Conservation (phyloP, 2,797 vertebrate species). For the Melanotaenia pygmaea region DNA sequence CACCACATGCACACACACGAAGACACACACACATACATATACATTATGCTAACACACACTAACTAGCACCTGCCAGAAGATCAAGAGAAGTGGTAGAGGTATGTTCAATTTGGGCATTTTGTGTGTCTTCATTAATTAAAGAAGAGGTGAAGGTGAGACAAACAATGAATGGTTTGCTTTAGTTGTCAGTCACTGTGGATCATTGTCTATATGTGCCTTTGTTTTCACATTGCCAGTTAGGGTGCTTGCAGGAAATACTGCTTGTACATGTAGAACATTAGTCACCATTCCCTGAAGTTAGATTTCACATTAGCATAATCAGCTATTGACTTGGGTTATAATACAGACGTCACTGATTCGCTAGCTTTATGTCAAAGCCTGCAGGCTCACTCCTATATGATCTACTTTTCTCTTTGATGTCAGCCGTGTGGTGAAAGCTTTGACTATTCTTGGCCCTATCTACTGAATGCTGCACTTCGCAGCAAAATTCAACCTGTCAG, state of each 20-base stretch:
- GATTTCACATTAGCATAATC: constrained; percentile 81
- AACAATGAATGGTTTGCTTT: not conserved
- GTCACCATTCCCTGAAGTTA: constrained; percentile 70
- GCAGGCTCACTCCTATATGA: constrained; percentile 62
- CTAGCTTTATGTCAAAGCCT: constrained; percentile 71
- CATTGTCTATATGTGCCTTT: constrained; percentile 15
- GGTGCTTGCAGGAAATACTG: constrained; percentile 39
- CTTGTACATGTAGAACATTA: constrained; percentile 67
- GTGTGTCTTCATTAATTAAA: constrained; percentile 20
- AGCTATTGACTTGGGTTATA: constrained; percentile 79
- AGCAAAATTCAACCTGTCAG: constrained; percentile 26
- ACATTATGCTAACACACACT: constrained; percentile 24
- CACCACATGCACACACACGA: constrained; percentile 29
- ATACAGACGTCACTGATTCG: constrained; percentile 69
- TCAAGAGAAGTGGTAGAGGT: constrained; percentile 1
- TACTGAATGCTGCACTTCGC: constrained; percentile 17
- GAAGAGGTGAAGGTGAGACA: constrained; percentile 48
- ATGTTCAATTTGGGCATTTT: not conserved
- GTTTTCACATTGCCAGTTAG: constrained; percentile 28
- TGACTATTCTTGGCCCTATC: constrained; percentile 46
- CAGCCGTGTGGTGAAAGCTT: constrained; percentile 52
- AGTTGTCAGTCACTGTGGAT: not conserved
- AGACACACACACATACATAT: constrained; percentile 23
- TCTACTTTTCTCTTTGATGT: constrained; percentile 71
- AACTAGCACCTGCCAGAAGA: constrained; percentile 60